These are phyloP conservation scores for Tragopan temminckii DNA, from an alignment of 2,797 vertebrate species.

Conservation along the genomic window DNA sequence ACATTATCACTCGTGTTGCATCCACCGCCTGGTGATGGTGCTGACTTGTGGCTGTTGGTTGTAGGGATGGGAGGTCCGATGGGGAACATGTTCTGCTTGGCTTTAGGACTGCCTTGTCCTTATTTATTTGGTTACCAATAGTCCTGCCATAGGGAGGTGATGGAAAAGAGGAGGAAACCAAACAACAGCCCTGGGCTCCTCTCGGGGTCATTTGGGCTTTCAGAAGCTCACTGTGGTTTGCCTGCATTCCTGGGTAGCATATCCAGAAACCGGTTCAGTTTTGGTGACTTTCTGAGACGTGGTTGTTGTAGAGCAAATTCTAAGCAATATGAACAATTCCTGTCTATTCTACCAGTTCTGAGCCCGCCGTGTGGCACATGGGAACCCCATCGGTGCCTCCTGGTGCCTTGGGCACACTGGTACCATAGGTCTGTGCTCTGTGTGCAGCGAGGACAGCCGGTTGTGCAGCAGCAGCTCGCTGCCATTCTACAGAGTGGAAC, in stretches of 20 bases:
- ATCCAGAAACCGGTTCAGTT: not conserved
- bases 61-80: not conserved
- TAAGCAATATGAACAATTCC: slow-evolving; percentile 1
- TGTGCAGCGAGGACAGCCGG: not conserved
- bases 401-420: too few species aligned
- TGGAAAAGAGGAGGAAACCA: not conserved
- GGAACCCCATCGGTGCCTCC: too few species aligned
- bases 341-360: not conserved
- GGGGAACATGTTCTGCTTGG: not conserved
- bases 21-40: not conserved
- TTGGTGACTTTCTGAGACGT: not conserved
- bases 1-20: accelerated
- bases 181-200: not conserved
- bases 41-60: not conserved
- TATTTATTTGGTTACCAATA: not conserved
- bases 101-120: not conserved
- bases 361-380: too few species aligned
- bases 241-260: not conserved
- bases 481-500: not conserved
- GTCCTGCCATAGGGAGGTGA: not conserved
- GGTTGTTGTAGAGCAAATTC: not conserved
- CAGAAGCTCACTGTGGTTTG: not conserved
- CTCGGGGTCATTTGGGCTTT: not conserved
- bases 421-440: too few species aligned
- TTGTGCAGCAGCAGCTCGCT: not conserved